A percentile compares a stretch with the other conserved stretches of the same genome.
Conservation (phyloP, 1,140 invertebrate species). For the Elymnias hypermnestra region DNA sequence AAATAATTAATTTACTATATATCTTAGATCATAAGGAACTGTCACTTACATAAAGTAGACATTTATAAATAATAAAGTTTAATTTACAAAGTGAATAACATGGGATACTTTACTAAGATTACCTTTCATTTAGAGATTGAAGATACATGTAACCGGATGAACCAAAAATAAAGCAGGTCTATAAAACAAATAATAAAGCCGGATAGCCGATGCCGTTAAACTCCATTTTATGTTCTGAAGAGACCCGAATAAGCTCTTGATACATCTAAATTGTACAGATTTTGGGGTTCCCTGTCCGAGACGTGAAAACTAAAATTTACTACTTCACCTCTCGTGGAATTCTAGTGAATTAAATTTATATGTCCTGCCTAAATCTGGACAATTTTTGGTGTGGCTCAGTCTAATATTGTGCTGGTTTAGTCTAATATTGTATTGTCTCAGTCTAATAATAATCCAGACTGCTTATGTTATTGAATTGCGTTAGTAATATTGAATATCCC, state of each 20-base stretch:
- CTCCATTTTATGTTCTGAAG: constrained; percentile 10
- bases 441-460: no score
- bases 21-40: no score
- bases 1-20: no score
- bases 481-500: no score
- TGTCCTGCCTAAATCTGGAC: no score
- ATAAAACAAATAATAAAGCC: constrained; percentile 10
- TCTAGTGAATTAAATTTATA: neutral
- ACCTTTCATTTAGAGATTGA: constrained; percentile 8
- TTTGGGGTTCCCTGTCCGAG: constrained; percentile 2
- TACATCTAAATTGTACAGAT: constrained; percentile 7
- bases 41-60: no score
- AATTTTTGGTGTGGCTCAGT: no score
- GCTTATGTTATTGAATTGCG: no score
- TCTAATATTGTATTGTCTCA: no score
- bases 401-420: no score
- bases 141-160: constrained; percentile 3
- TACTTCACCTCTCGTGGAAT: neutral
- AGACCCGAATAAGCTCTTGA: constrained; percentile 6
- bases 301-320: neutral
- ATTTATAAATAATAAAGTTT: no score
- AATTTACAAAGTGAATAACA: no score
- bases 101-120: neutral
- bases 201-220: constrained; percentile 6
- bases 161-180: constrained; percentile 7